These are phyloP conservation scores for Nasua narica DNA, from an alignment of 2,797 vertebrate species.

Conservation along the genomic window DNA sequence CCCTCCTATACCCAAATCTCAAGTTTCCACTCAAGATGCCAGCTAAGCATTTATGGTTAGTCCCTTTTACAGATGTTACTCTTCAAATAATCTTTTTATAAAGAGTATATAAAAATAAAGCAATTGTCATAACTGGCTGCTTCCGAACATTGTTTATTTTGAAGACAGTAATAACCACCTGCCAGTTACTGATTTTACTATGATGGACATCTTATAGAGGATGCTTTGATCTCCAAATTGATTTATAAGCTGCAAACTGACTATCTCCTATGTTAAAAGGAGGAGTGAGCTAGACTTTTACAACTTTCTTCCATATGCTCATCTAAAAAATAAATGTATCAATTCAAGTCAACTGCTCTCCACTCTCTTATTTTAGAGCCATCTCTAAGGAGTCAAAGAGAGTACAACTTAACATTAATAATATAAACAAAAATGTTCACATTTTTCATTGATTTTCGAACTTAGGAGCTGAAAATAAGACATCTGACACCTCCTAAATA, in stretches of 20 bases:
- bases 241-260: conserved; percentile 19
- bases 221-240: conserved; percentile 10
- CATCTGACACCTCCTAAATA: background rate
- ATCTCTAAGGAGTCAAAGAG: background rate
- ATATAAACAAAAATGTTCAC: background rate
- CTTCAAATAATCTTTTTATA: conserved; percentile 41
- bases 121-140: background rate
- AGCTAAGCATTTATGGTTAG: conserved; percentile 12
- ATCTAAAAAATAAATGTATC: conserved; percentile 10
- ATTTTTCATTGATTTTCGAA: conserved; percentile 31
- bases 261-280: background rate
- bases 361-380: background rate
- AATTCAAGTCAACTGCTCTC: background rate
- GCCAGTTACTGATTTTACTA: conserved; percentile 19
- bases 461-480: background rate
- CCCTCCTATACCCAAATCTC: background rate
- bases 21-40: conserved; percentile 14
- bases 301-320: conserved; percentile 8
- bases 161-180: background rate
- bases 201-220: background rate
- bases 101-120: background rate
- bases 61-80: background rate
- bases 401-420: background rate
- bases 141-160: conserved; percentile 49
- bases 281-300: conserved; percentile 14